A percentile compares a stretch with the other conserved stretches of the same genome.
Evolutionary conservation across 2,888 invertebrate species (phyloP).

Genomic region (Nematopogon swammerdamellus): DNA sequence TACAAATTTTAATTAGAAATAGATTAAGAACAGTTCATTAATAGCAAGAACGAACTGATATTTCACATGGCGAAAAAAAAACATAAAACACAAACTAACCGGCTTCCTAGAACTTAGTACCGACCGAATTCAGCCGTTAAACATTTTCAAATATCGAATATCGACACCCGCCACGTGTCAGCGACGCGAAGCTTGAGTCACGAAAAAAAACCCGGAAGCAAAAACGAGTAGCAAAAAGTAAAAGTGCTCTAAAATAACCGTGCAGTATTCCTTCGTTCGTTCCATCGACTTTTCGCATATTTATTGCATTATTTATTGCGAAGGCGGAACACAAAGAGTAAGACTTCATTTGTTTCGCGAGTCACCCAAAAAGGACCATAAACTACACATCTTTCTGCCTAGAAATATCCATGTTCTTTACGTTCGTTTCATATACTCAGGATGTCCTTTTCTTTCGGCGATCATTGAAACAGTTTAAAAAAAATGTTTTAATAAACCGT

Average conservation of each 20-base stretch:
- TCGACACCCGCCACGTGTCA: neutral
- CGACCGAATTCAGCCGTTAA: neutral
- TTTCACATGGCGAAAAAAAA: too few species aligned
- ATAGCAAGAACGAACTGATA: too few species aligned
- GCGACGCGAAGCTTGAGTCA: neutral
- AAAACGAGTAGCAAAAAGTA: constrained; percentile 38
- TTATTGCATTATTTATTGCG: neutral
- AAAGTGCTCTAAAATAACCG: constrained; percentile 26
- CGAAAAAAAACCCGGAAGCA: constrained; percentile 22
- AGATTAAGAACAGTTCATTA: too few species aligned
- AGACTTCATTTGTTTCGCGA: neutral
- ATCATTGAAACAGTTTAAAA: too few species aligned
- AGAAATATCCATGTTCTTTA: too few species aligned
- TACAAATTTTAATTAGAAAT: too few species aligned
- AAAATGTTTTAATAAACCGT: too few species aligned
- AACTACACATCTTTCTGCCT: too few species aligned
- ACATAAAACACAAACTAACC: too few species aligned
- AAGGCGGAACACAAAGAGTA: neutral
- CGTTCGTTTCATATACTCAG: too few species aligned
- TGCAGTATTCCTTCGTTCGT: neutral
- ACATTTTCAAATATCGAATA: neutral
- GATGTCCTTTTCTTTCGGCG: too few species aligned
- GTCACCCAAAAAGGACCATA: neutral
- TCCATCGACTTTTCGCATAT: neutral
- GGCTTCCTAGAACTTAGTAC: too few species aligned